Conservation (phyloP, 1,140 invertebrate species). For the Bombus waltoni region DNA sequence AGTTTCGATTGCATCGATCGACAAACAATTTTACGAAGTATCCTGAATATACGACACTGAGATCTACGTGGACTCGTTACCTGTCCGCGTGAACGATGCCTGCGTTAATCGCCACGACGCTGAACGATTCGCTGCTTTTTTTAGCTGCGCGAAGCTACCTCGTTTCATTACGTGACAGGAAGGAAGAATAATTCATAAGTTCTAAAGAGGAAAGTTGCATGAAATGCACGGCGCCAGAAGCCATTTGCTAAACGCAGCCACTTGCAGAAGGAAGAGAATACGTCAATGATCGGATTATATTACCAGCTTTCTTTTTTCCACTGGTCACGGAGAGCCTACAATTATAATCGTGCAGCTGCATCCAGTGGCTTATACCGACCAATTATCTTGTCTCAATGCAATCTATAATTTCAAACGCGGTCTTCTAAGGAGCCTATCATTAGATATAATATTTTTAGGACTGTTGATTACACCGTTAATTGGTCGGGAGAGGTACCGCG, state of each 20-base stretch:
- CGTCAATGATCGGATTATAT: slow-evolving; percentile 62
- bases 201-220: slow-evolving; percentile 5
- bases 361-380: slow-evolving; percentile 53
- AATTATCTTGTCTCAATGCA: slow-evolving; percentile 74
- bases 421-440: slow-evolving; percentile 69
- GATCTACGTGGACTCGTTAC: not conserved
- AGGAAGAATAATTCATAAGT: not conserved
- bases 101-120: not conserved
- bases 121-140: not conserved
- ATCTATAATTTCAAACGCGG: slow-evolving; percentile 69
- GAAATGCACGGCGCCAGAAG: slow-evolving; percentile 9
- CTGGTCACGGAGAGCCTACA: slow-evolving; percentile 60
- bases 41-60: not conserved
- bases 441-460: slow-evolving; percentile 74
- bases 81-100: not conserved
- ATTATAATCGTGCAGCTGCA: slow-evolving; percentile 74
- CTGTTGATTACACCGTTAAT: slow-evolving; percentile 67
- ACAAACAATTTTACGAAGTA: not conserved
- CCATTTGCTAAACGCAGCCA: slow-evolving; percentile 35
- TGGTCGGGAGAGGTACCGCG: slow-evolving; percentile 48
- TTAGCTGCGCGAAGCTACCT: not conserved
- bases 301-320: slow-evolving; percentile 52
- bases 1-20: no score
- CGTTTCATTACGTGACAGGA: not conserved
- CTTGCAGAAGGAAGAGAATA: slow-evolving; percentile 44